Evolutionary conservation across 2,888 invertebrate species (phyloP).

Genomic region (Hypercompe scribonia): DNA sequence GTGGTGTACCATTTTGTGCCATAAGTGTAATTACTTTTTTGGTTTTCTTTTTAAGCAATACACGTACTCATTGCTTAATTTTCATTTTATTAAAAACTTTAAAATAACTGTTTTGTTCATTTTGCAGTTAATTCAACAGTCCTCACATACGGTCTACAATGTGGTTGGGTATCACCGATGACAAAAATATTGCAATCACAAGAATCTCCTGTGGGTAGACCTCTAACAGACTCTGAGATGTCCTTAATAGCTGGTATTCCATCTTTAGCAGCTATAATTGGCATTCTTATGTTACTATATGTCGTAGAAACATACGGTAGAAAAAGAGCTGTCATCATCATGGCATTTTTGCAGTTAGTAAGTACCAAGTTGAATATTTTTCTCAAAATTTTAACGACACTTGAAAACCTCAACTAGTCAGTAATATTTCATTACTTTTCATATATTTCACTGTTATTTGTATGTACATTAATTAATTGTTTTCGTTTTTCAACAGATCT

Average conservation of each 20-base stretch:
- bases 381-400: no score
- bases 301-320: slow-evolving; percentile 75
- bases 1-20: no score
- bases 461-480: not conserved
- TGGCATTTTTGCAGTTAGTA: slow-evolving; percentile 76
- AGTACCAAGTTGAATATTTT: slow-evolving; percentile 54
- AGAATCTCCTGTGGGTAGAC: slow-evolving; percentile 63
- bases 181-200: slow-evolving; percentile 68
- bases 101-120: not conserved
- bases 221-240: slow-evolving; percentile 68
- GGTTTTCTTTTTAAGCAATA: not conserved
- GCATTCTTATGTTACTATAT: slow-evolving; percentile 71
- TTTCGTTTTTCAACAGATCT: slow-evolving; percentile 40
- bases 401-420: no score
- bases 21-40: no score
- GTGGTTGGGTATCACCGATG: slow-evolving; percentile 81
- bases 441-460: no score
- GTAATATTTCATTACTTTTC: no score
- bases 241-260: slow-evolving; percentile 79
- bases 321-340: slow-evolving; percentile 71
- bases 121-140: slow-evolving; percentile 71
- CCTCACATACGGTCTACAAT: slow-evolving; percentile 74
- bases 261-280: slow-evolving; percentile 71
- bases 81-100: not conserved
- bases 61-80: not conserved